Base-by-base conservation (phyloP, 1,140 invertebrate genomes). In the Lerema accius region DNA sequence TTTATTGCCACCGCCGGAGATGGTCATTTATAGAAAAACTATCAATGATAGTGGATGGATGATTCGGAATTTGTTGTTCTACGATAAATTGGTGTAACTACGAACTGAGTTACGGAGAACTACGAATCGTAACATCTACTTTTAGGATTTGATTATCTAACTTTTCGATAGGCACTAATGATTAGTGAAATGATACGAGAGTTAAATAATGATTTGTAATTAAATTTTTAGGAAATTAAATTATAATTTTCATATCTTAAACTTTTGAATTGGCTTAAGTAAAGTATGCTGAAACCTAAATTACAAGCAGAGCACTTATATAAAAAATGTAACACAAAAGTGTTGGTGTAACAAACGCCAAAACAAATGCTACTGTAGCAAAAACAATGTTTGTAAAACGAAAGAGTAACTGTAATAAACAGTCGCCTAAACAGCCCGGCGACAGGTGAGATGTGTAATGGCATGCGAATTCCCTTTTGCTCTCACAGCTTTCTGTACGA, bases 11-110 rank as follows among this genome's bases (percentile, higher is more conserved):
- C 67, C 66, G 61, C 76, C 77, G 67, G 76, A 80, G 80, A 76
- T 87, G 76, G 82, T 82, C 84, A 82, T 90, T 87, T 90, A 85
- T 84, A 78, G 74, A 81, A 82, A 81, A 87, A 86, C 84, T 88
- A 86, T 89, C 82, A 86, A 76, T 72, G 76, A 56, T 69, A 72
- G 69, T 68, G 65, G 73, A 86, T 82, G 74, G 83, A 86, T 84
- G 84, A 84, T 68, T 48, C 42, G 69, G 77, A 72, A 80, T 83
- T 80, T 78, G 74, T 73, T 79, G 69, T 73, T 70, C 42, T 50
- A 50, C 28, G 62, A 65, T 28, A 67, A 60, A 73, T 62, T 67
- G 67, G 72, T 67, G 60, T 67, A 32, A 28, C 19, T 48, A 55
- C 50, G 64, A 13, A 13, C 3, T 5, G 14, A 40, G 19, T 3